phyloP scores from a whole-genome alignment of 2,797 vertebrate genomes.

The Mus caroli region DNA sequence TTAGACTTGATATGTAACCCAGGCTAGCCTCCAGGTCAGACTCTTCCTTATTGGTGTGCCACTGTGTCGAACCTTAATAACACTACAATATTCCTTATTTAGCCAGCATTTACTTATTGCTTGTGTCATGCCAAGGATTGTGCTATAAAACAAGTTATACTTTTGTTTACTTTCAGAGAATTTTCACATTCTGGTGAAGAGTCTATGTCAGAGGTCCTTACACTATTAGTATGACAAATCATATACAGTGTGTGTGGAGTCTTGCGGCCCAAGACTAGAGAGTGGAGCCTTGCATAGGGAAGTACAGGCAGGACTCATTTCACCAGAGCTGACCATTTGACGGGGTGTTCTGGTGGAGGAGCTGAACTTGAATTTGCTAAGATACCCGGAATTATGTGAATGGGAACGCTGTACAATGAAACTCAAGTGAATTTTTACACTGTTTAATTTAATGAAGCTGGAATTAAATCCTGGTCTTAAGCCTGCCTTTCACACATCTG shows the following conservation, averaged over 20 bases:
- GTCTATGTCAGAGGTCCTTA: not conserved
- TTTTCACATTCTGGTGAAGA: constrained; percentile 36
- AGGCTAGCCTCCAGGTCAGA: not conserved
- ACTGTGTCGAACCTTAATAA: not conserved
- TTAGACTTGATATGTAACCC: not conserved
- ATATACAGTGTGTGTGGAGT: not conserved
- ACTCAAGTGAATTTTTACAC: constrained; percentile 42
- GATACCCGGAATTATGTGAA: not conserved
- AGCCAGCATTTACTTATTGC: constrained; percentile 33
- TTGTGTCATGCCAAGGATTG: not conserved
- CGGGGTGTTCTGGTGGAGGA: constrained; percentile 25
- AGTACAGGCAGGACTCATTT: not conserved
- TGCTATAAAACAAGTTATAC: constrained; percentile 56
- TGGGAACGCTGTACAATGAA: not conserved
- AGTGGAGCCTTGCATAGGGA: not conserved
- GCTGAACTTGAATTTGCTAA: constrained; percentile 56
- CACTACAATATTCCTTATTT: not conserved
- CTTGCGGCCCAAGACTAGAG: constrained; percentile 16
- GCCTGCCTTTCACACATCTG: not conserved
- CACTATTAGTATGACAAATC: not conserved
- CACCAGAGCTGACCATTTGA: not conserved
- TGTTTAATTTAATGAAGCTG: constrained; percentile 51
- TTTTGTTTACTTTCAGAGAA: constrained; percentile 11
- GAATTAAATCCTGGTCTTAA: constrained; percentile 60
- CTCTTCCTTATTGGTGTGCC: not conserved